A percentile compares a stretch with the other conserved stretches of the same genome.
phyloP scores from a whole-genome alignment of 2,113 vertebrate genomes.

The Tylochromis polylepis region DNA sequence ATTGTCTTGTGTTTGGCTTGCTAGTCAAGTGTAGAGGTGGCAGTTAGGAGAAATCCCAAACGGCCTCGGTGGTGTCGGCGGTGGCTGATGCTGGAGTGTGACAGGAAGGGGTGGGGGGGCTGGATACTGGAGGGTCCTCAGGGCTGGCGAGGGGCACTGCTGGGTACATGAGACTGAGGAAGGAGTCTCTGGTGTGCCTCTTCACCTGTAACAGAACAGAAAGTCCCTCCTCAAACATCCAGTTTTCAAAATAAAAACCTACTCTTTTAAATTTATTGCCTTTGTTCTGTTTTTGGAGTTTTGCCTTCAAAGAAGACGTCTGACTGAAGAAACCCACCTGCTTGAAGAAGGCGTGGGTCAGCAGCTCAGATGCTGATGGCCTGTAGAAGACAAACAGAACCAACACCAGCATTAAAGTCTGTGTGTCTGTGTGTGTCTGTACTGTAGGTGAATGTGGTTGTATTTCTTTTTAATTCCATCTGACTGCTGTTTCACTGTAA shows the following conservation, averaged over 20 bases:
- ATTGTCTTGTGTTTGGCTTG: conserved; percentile 59
- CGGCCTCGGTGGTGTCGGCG: conserved; percentile 30
- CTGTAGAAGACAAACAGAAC: conserved; percentile 59
- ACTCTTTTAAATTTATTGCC: not conserved
- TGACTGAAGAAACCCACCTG: conserved; percentile 74
- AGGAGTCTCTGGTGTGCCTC: conserved; percentile 82
- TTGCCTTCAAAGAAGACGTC: not conserved
- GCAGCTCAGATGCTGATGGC: conserved; percentile 86
- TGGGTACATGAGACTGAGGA: conserved; percentile 87
- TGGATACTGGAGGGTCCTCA: conserved; percentile 57
- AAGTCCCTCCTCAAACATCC: not conserved
- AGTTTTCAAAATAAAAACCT: not conserved
- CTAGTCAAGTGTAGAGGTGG: not conserved
- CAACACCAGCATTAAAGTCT: not conserved
- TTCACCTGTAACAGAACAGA: conserved; percentile 77
- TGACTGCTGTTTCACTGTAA: not conserved
- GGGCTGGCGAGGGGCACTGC: conserved; percentile 75
- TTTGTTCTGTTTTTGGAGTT: not conserved
- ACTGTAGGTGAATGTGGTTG: not conserved
- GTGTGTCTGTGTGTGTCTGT: not conserved
- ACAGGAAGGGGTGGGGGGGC: conserved; percentile 46
- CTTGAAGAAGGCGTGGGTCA: conserved; percentile 92
- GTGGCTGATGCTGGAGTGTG: conserved; percentile 9
- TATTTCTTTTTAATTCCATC: not conserved
- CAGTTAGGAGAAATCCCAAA: conserved; percentile 74